phyloP scores from a whole-genome alignment of 2,888 invertebrate species.

The Ecdyonurus torrentis region DNA sequence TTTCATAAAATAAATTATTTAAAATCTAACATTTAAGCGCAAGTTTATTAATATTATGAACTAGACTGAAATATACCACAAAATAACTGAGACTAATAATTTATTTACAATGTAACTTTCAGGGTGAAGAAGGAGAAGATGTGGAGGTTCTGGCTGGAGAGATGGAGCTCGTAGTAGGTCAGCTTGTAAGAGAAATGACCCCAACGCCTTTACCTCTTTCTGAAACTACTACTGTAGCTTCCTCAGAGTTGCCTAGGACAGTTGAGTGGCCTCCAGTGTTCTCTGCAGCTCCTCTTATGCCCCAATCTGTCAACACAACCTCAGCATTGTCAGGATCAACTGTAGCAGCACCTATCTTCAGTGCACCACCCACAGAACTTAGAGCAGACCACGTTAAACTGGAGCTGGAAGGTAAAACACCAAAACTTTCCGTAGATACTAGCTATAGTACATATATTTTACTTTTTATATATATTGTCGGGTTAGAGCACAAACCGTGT shows the following conservation, averaged over 20 bases:
- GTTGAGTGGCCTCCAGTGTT: not conserved
- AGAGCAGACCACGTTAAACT: slow-evolving; percentile 32
- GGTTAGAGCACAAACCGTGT: too few species aligned
- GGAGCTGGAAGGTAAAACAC: slow-evolving; percentile 33
- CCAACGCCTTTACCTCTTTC: not conserved
- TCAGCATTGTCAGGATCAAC: not conserved
- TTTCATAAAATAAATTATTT: too few species aligned
- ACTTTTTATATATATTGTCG: too few species aligned
- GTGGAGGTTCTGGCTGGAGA: slow-evolving; percentile 2
- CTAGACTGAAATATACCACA: too few species aligned
- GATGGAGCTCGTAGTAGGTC: not conserved
- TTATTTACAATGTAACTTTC: too few species aligned
- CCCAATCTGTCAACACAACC: not conserved
- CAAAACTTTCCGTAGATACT: too few species aligned
- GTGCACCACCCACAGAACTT: slow-evolving; percentile 17
- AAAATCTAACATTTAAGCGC: too few species aligned
- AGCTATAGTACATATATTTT: too few species aligned
- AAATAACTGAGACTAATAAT: too few species aligned
- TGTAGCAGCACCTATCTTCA: too few species aligned
- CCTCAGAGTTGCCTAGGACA: not conserved
- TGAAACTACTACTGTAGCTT: not conserved
- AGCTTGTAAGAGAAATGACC: slow-evolving; percentile 1
- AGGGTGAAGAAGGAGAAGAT: not conserved
- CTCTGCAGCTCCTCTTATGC: not conserved
- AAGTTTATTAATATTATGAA: too few species aligned